phyloP scores from a whole-genome alignment of 2,113 vertebrate species.

The Plestiodon gilberti region DNA sequence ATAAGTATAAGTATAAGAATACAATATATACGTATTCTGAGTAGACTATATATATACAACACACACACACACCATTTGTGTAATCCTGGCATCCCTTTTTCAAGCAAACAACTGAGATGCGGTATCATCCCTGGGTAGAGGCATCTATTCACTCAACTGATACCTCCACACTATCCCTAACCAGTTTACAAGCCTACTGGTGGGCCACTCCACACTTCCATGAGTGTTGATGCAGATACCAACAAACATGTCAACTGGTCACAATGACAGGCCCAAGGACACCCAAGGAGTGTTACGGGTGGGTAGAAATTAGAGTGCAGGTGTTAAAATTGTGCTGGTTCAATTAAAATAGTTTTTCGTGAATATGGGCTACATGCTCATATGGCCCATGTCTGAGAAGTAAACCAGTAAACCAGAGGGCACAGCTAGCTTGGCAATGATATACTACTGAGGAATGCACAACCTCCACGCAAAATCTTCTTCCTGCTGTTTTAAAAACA shows the following conservation, averaged over 20 bases:
- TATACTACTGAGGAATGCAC: constrained; percentile 4
- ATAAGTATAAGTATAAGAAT: no score
- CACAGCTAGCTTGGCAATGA: not conserved
- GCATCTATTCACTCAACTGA: not conserved
- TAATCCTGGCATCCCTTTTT: not conserved
- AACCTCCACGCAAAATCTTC: not conserved
- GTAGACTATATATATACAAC: no score
- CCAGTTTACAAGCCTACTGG: not conserved
- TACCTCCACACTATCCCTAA: not conserved
- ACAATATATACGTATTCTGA: no score
- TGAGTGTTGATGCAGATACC: not conserved
- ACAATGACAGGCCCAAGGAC: not conserved
- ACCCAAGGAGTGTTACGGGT: not conserved
- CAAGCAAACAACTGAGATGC: not conserved
- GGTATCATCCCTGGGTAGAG: no score
- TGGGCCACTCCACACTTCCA: not conserved
- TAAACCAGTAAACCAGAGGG: constrained; percentile 22
- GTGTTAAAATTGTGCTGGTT: not conserved
- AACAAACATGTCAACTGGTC: not conserved
- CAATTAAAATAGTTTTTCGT: not conserved
- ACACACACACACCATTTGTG: no score
- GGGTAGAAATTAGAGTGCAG: not conserved
- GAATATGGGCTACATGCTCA: not conserved
- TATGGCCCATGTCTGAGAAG: not conserved
- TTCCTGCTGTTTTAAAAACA: constrained; percentile 13